These are phyloP conservation scores for Ormyrus thymus DNA, from an alignment of 2,888 invertebrate genomes.

Conservation along the genomic window DNA sequence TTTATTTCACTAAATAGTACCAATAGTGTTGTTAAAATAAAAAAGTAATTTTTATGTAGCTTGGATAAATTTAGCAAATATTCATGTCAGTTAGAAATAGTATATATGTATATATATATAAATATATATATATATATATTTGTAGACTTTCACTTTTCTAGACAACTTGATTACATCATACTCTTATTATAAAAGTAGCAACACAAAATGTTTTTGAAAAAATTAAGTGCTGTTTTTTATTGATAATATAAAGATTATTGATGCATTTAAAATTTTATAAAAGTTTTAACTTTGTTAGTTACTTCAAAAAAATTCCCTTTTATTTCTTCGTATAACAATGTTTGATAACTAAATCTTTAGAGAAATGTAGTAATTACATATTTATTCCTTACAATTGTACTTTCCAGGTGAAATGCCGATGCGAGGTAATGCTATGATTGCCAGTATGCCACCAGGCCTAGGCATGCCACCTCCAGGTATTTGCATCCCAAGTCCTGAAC, in stretches of 20 bases:
- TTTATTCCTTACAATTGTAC: not conserved
- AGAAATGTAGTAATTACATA: too few species aligned
- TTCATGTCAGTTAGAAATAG: too few species aligned
- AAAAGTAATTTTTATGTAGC: not conserved
- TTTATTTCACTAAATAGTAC: not conserved
- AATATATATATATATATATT: too few species aligned
- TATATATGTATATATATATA: too few species aligned
- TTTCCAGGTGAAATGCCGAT: conserved; percentile 67
- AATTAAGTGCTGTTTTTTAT: not conserved
- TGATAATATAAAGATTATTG: not conserved
- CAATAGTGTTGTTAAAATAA: conserved; percentile 2
- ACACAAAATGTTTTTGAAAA: not conserved
- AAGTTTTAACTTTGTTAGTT: not conserved
- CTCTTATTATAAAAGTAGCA: too few species aligned
- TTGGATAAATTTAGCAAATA: not conserved
- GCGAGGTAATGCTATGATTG: conserved; percentile 68
- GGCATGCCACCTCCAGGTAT: conserved; percentile 71
- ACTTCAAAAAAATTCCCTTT: too few species aligned
- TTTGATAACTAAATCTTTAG: too few species aligned
- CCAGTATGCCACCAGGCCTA: conserved; percentile 69
- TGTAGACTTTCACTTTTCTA: too few species aligned
- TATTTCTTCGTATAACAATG: too few species aligned
- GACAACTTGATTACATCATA: too few species aligned
- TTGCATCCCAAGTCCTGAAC: conserved; percentile 69
- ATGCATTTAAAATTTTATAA: too few species aligned